Base-by-base conservation (phyloP, 2,888 invertebrate species). In the Chloroclystis v-ata region DNA sequence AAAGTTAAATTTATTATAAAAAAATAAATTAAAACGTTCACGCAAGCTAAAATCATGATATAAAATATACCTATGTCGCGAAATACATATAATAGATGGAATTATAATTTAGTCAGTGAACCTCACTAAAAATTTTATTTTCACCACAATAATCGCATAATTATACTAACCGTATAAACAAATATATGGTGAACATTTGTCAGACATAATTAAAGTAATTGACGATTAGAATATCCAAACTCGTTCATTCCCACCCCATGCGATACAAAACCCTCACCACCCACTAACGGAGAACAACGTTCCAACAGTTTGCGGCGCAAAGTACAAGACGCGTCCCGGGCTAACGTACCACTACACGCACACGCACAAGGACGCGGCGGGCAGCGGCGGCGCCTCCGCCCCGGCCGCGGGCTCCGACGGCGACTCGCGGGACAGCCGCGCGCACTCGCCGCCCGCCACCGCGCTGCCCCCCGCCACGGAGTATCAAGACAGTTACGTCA, bases 291-390 rank as follows among this genome's bases (percentile, higher is more conserved):
- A 5, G 5, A 20, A 9, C 13, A 9, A 16, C 41, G 43, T 56
- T 32, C 48, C 14, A 40, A 82, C 92, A 96, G 96, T 95, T 79
- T 98, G 97, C 91, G 95, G 96, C 80, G 96, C 96, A 72, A 93
- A 97, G 75, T 97, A 98, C 93, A 97, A 98, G 91, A 97, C 97
- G 60, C 92, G 97, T 64, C 97, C 97, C 62, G 97, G 97, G 63
- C 92, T 98, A 76, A 96, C 95, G 68, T 97, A 97, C 91, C 97
- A 98, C 92, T 95, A 95, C 91, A 93, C 94, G 74, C 97, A 97
- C 90, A 95, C 95, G 73, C 96, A 96, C 91, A 90, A 91, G 82
- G 90, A 91, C 70, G 86, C 89, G 56, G 57, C 73, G 10, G 61
- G 82, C 44, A 54, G 65, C 8, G 56, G 63, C 14, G 12, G 56